Conservation (phyloP, 37 sponge, comb jelly and placozoan genomes). For the Cladorhizidae sp. region DNA sequence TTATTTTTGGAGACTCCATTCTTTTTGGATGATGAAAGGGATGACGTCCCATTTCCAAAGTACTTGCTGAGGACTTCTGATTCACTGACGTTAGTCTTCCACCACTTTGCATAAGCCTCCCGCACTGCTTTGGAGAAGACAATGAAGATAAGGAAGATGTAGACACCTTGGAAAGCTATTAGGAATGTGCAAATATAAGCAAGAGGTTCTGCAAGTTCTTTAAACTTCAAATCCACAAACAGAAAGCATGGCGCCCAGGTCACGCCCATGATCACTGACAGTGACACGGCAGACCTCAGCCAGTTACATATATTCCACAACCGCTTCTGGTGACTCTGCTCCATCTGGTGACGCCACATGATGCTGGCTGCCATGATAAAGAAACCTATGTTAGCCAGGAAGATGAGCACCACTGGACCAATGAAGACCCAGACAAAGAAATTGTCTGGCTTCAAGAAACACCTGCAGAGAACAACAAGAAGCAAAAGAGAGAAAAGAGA, state of each 20-base stretch:
- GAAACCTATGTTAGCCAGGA: constrained; percentile 43
- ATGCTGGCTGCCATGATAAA: constrained; percentile 44
- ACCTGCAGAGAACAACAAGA: constrained; percentile 9
- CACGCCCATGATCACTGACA: constrained; percentile 59
- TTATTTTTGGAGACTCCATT: too few relatives aligned
- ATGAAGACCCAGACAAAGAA: constrained; percentile 54
- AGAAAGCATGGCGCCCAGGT: constrained; percentile 56
- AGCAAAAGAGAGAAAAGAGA: too few relatives aligned
- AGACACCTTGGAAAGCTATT: constrained; percentile 44
- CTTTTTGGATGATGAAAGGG: not conserved
- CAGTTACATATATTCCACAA: constrained; percentile 9
- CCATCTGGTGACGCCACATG: constrained; percentile 28
- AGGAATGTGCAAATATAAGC: constrained; percentile 54
- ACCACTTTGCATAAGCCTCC: constrained; percentile 34
- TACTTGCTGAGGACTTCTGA: constrained; percentile 31
- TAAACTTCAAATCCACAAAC: not conserved
- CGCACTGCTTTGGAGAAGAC: constrained; percentile 27
- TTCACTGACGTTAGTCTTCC: constrained; percentile 31
- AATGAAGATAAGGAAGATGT: constrained; percentile 45
- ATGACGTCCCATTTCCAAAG: constrained; percentile 8
- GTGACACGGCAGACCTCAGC: constrained; percentile 49
- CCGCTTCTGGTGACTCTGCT: not conserved
- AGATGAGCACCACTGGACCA: constrained; percentile 51
- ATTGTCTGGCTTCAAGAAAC: constrained; percentile 35
- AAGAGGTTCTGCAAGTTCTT: constrained; percentile 2